A percentile compares a stretch with the other conserved stretches of the same genome.
Evolutionary conservation across 2,797 vertebrate genomes (phyloP).

Genomic region (Crotalus adamanteus): DNA sequence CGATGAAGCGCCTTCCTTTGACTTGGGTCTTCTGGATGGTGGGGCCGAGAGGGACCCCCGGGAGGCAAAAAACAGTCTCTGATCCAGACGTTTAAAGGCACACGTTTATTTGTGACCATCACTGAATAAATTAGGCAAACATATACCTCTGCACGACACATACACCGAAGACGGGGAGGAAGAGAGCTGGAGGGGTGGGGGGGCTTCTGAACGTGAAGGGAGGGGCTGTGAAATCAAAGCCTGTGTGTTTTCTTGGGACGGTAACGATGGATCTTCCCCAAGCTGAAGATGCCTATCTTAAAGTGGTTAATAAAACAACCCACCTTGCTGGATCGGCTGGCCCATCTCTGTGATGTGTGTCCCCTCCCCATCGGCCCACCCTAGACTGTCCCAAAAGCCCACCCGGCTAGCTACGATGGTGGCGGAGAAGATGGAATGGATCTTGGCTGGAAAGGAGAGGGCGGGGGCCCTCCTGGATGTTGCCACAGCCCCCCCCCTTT

Average conservation of each 20-base stretch:
- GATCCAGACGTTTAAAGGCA: neutral
- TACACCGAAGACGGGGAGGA: neutral
- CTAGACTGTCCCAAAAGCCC: neutral
- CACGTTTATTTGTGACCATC: neutral
- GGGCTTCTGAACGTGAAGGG: neutral
- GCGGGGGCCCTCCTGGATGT: neutral
- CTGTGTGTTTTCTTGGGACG: neutral
- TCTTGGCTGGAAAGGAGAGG: neutral
- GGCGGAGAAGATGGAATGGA: neutral
- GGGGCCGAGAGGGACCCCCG: neutral
- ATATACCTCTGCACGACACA: neutral
- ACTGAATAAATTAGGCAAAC: neutral
- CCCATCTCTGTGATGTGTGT: neutral
- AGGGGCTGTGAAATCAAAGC: neutral
- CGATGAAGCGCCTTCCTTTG: neutral
- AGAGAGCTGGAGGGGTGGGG: accelerated
- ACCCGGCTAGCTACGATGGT: neutral
- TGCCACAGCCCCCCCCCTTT: neutral
- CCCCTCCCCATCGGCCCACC: neutral
- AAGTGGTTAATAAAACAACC: neutral
- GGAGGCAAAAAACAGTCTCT: neutral
- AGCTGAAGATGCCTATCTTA: neutral
- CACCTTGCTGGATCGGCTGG: too few species aligned
- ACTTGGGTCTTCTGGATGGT: neutral
- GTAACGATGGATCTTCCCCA: neutral